A percentile compares a stretch with the other conserved stretches of the same genome.
Evolutionary conservation across 2,797 vertebrate genomes (phyloP).

Genomic region (Acanthis flammea): DNA sequence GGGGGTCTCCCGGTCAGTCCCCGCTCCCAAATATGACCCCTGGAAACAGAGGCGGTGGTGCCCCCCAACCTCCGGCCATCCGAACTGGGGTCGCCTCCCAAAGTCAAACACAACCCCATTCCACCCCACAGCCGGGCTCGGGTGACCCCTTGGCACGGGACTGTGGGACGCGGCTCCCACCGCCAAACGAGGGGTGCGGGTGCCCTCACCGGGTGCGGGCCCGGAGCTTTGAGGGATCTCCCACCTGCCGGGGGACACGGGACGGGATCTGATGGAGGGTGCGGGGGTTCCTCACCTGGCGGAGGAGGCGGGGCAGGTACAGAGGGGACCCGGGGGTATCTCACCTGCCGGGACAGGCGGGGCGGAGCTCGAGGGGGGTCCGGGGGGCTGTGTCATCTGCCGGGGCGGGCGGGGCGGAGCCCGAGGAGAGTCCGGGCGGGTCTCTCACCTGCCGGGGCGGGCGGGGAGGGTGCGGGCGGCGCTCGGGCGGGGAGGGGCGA

Average conservation of each 20-base stretch:
- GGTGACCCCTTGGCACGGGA: background rate
- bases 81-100: background rate
- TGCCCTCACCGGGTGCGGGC: background rate
- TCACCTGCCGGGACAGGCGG: background rate
- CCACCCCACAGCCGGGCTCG: background rate
- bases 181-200: background rate
- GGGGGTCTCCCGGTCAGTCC: background rate
- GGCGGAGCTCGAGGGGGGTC: too few species aligned
- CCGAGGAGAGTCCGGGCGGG: too few species aligned
- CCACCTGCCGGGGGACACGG: background rate
- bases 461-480: background rate
- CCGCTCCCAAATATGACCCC: background rate
- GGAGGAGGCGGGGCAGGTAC: background rate
- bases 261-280: background rate
- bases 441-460: too few species aligned
- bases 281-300: background rate
- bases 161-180: background rate
- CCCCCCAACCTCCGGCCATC: rapidly evolving
- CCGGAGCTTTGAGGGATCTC: too few species aligned
- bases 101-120: background rate
- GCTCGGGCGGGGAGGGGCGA: background rate
- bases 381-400: background rate
- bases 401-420: background rate
- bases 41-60: background rate
- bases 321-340: background rate